These are phyloP conservation scores for Potorous gilbertii DNA, from an alignment of 2,797 vertebrate species.

Conservation along the genomic window DNA sequence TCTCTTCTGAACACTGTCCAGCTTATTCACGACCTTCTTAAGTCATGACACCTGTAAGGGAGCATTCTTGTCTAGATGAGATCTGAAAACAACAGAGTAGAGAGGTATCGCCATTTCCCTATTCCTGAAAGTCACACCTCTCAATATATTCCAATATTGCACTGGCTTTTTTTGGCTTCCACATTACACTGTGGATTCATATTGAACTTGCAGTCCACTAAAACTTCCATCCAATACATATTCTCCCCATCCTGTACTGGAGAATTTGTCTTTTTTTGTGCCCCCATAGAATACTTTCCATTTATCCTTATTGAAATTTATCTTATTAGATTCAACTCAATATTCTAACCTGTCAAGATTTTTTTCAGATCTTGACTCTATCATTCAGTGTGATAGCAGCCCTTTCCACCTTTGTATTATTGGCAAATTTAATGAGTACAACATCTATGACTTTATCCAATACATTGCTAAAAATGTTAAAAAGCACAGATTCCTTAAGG, in stretches of 20 bases:
- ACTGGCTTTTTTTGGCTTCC: neutral
- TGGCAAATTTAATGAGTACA: neutral
- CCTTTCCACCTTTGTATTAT: neutral
- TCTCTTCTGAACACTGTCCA: no score
- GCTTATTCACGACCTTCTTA: neutral
- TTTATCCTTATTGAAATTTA: neutral
- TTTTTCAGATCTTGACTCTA: neutral
- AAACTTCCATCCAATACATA: neutral
- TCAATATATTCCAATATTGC: neutral
- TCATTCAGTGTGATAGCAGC: neutral
- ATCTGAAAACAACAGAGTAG: neutral
- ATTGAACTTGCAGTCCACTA: neutral
- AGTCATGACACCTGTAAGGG: neutral
- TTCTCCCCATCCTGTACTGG: neutral
- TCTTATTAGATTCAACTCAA: neutral
- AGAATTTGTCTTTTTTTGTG: neutral
- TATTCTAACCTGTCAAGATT: neutral
- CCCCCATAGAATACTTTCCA: neutral
- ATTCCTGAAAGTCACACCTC: neutral
- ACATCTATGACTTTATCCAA: neutral
- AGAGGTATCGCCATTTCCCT: neutral
- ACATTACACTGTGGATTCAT: neutral
- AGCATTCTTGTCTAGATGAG: neutral
- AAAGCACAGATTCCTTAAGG: neutral
- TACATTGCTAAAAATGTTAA: neutral